These are phyloP conservation scores for Neolamprologus longior DNA, from an alignment of 2,113 vertebrate species.

Conservation along the genomic window DNA sequence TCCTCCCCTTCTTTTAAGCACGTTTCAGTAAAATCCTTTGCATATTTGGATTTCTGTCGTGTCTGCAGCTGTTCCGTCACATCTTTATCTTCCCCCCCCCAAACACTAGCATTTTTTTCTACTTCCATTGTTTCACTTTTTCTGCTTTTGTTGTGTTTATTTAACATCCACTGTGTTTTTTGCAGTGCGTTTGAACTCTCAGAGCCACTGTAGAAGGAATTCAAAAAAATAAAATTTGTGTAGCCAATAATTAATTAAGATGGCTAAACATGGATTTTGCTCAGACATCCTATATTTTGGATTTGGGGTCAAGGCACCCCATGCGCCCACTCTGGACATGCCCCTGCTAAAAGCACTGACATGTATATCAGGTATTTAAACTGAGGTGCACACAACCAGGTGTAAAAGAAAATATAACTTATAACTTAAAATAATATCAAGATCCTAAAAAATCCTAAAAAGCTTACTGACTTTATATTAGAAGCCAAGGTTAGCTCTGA, in stretches of 20 bases:
- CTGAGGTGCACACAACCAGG: neutral
- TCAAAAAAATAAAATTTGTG: neutral
- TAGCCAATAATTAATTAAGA: neutral
- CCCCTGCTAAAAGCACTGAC: neutral
- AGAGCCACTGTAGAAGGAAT: neutral
- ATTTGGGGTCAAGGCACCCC: neutral
- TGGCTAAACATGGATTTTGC: neutral
- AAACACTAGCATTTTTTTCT: fast-evolving
- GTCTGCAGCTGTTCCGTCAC: neutral
- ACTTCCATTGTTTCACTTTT: neutral
- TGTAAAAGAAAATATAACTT: neutral
- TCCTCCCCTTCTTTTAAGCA: neutral
- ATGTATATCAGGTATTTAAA: neutral
- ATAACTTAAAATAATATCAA: neutral
- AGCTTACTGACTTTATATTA: neutral
- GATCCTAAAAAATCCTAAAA: neutral
- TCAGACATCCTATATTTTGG: neutral
- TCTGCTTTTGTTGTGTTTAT: neutral
- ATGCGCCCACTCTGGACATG: neutral
- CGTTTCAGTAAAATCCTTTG: fast-evolving
- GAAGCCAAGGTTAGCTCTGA: neutral
- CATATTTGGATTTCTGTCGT: fast-evolving
- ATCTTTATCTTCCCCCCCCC: neutral
- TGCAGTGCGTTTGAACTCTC: neutral
- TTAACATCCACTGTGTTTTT: neutral